Base-by-base conservation (phyloP, 2,888 invertebrate genomes). In the Carterocephalus palaemon region DNA sequence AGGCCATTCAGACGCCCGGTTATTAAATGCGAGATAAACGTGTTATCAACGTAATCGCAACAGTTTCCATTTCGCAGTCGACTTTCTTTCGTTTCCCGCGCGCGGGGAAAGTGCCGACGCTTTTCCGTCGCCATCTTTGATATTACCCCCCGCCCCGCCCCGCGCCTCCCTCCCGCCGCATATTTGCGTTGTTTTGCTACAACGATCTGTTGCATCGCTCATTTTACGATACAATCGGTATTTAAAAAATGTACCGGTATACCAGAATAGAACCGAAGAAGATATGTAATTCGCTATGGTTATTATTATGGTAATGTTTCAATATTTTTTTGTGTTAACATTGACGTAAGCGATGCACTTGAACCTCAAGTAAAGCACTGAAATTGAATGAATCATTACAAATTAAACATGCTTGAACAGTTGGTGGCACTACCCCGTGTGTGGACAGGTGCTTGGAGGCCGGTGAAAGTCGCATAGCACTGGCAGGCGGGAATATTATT, bases 31-130 rank as follows among this genome's bases (percentile, higher is more conserved):
- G 42, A 64, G 67, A 67, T 66, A 64, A 62, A 68, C 77, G 62
- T 75, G 75, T 73, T 81, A 80, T 80, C 82, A 70, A 51, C 64
- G 67, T 78, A 79, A 84, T 84, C 77, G 72, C 66, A 56, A 48
- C 73, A 70, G 80, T 85, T 86, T 85, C 83, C 79, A 83, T 86
- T 86, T 86, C 83, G 74, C 75, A 61, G 67, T 70, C 73, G 70
- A 81, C 84, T 86, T 84, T 82, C 84, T 79, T 82, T 74, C 74
- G 78, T 79, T 86, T 87, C 87, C 83, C 83, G 79, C 78, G 74
- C 73, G 65, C 65, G 75, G 83, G 79, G 84, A 85, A 84, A 81
- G 83, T 83, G 75, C 68, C 66, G 67, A 75, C 82, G 78, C 83
- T 86, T 86, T 85, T 85, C 86, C 83, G 77, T 62, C 80, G 84